Evolutionary conservation across 2,797 vertebrate species (phyloP).

Genomic region (Phalanger gymnotis): DNA sequence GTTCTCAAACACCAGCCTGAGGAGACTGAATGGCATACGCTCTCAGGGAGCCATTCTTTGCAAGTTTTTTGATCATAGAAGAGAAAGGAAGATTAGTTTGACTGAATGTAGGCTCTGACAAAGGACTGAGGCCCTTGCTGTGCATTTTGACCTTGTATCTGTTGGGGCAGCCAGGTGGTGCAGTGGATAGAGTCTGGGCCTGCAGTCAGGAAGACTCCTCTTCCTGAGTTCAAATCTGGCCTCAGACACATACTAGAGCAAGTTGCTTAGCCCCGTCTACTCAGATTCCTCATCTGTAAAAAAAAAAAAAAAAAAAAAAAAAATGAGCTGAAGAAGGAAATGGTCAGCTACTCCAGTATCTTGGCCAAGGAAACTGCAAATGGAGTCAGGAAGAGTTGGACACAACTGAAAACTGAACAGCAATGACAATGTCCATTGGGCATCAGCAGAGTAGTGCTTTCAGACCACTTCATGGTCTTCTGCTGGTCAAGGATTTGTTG

Average conservation of each 20-base stretch:
- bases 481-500: background rate
- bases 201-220: no score
- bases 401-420: background rate
- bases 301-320: no score
- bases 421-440: background rate
- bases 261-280: background rate
- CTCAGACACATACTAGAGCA: background rate
- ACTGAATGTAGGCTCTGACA: background rate
- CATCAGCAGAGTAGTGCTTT: background rate
- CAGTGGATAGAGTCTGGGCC: no score
- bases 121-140: background rate
- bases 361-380: background rate
- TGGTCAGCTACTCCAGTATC: background rate
- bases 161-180: no score
- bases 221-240: background rate
- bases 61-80: background rate
- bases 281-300: background rate
- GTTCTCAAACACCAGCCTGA: background rate
- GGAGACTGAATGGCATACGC: background rate
- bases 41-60: background rate
- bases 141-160: background rate
- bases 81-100: background rate
- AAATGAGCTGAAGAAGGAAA: background rate
- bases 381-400: background rate
- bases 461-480: background rate